Conservation (phyloP, 2,888 invertebrate species). For the Lamellibrachia satsuma region DNA sequence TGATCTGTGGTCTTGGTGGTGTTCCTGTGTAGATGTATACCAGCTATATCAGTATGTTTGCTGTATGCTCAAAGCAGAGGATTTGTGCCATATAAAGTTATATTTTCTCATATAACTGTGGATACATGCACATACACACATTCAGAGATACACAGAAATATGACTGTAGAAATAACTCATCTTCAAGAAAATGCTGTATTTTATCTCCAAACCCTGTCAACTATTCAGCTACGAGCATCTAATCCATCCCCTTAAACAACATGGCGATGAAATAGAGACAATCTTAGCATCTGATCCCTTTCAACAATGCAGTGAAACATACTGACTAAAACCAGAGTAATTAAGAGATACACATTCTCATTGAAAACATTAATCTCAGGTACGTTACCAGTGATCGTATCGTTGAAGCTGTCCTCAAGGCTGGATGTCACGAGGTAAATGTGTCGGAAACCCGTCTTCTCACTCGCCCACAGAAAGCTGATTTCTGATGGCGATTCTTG, state of each 20-base stretch:
- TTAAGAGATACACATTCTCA: neutral
- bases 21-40: neutral
- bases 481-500: slow-evolving; percentile 68
- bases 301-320: neutral
- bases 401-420: neutral
- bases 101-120: neutral
- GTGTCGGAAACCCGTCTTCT: slow-evolving; percentile 89
- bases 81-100: neutral
- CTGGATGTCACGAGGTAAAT: slow-evolving; percentile 70
- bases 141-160: neutral
- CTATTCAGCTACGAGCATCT: neutral
- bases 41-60: too few relatives aligned
- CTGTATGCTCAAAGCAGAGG: too few relatives aligned
- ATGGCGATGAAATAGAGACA: too few relatives aligned
- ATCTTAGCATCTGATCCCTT: neutral
- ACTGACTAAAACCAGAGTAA: neutral
- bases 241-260: too few relatives aligned
- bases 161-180: neutral
- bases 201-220: neutral
- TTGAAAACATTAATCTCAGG: neutral
- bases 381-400: neutral
- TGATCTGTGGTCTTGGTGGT: neutral
- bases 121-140: neutral
- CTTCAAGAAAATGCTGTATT: neutral
- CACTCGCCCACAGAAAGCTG: slow-evolving; percentile 89